Percentiles rank a stretch among this genome's conserved stretches.
phyloP scores from a whole-genome alignment of 2,888 invertebrate genomes.

The Meghimatium bilineatum region DNA sequence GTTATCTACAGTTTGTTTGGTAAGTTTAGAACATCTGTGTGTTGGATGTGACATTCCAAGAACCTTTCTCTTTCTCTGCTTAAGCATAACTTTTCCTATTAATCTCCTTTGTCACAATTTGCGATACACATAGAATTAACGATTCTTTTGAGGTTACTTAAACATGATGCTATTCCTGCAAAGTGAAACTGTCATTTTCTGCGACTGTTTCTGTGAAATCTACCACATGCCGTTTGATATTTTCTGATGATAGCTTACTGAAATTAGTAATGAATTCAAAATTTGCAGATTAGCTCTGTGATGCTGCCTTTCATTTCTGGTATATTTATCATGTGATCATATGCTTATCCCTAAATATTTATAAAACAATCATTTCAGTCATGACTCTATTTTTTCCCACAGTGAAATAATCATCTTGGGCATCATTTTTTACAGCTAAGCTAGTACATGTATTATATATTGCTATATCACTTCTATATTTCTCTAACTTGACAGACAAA shows the following conservation, averaged over 20 bases:
- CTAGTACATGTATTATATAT: too few relatives aligned
- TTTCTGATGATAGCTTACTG: not conserved
- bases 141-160: not conserved
- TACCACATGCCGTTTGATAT: not conserved
- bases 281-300: not conserved
- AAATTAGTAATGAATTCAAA: too few relatives aligned
- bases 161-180: not conserved
- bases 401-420: too few relatives aligned
- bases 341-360: too few relatives aligned
- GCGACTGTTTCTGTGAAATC: not conserved
- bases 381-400: too few relatives aligned
- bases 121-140: not conserved
- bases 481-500: too few relatives aligned
- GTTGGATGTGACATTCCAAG: not conserved
- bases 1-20: not conserved
- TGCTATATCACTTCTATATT: too few relatives aligned
- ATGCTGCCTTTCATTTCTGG: not conserved
- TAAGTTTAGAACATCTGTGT: not conserved
- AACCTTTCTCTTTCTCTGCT: slow-evolving; percentile 1
- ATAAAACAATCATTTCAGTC: too few relatives aligned
- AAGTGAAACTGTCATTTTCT: not conserved
- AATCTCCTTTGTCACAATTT: not conserved
- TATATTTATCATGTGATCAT: too few relatives aligned
- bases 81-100: slow-evolving; percentile 15
- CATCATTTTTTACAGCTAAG: too few relatives aligned